Conservation (phyloP, 2,797 vertebrate genomes). For the Cyclura pinguis region DNA sequence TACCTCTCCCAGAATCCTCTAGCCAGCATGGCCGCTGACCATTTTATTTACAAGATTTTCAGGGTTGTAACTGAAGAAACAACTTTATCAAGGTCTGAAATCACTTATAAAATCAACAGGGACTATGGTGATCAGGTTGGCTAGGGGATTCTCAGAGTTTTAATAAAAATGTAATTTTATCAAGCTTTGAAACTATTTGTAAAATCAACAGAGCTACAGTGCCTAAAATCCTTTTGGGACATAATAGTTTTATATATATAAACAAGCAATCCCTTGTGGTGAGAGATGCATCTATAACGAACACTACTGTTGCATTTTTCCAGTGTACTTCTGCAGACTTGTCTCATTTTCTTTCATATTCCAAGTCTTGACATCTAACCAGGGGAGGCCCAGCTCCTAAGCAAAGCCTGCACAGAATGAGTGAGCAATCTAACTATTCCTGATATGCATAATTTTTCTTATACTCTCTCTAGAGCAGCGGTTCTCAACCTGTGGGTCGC, state of each 20-base stretch:
- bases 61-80: too few species aligned
- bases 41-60: too few species aligned
- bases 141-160: too few species aligned
- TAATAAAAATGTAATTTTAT: too few species aligned
- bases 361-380: neutral
- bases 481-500: too few species aligned
- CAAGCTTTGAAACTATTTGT: too few species aligned
- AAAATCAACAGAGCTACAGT: neutral
- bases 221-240: neutral
- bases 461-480: neutral
- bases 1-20: too few species aligned
- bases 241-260: neutral
- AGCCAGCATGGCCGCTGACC: too few species aligned
- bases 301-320: neutral
- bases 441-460: neutral
- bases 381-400: too few species aligned
- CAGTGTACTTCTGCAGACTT: neutral
- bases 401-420: neutral
- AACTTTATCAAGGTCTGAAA: too few species aligned
- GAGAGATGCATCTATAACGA: neutral
- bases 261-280: neutral
- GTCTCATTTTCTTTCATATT: neutral
- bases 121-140: too few species aligned
- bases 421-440: neutral
- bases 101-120: too few species aligned